phyloP scores from a whole-genome alignment of 2,797 vertebrate genomes.

The Xiphophorus birchmanni region DNA sequence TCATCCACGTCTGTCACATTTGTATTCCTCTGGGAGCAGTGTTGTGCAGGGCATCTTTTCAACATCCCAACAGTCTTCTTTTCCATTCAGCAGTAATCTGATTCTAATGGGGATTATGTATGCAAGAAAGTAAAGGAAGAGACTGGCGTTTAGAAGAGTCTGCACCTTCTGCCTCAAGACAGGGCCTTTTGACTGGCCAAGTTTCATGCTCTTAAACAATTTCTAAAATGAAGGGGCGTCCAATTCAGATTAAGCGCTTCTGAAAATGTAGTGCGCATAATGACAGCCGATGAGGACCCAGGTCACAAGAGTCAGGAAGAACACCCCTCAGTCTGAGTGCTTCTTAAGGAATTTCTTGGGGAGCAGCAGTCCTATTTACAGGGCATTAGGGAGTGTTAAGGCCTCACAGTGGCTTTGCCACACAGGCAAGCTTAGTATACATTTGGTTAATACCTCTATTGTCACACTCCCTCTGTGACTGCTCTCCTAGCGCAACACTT shows the following conservation, averaged over 20 bases:
- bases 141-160: constrained; percentile 23
- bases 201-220: constrained; percentile 54
- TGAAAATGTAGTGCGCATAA: constrained; percentile 46
- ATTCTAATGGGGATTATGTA: constrained; percentile 35
- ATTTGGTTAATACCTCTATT: constrained; percentile 74
- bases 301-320: constrained; percentile 57
- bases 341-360: constrained; percentile 58
- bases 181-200: constrained; percentile 43
- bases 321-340: constrained; percentile 52
- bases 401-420: constrained; percentile 60
- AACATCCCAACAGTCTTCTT: constrained; percentile 37
- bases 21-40: constrained; percentile 43
- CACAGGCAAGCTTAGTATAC: constrained; percentile 64
- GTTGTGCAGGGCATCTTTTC: constrained; percentile 32
- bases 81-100: constrained; percentile 55
- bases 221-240: constrained; percentile 61
- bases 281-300: constrained; percentile 22
- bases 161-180: constrained; percentile 28
- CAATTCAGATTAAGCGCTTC: constrained; percentile 70
- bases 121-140: constrained; percentile 35
- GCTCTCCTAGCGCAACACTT: constrained; percentile 48
- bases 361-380: constrained; percentile 63
- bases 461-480: constrained; percentile 48
- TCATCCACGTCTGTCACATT: constrained; percentile 22
- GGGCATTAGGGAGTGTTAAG: constrained; percentile 66